Evolutionary conservation across 2,797 vertebrate species (phyloP).

Genomic region (Spea hammondii): DNA sequence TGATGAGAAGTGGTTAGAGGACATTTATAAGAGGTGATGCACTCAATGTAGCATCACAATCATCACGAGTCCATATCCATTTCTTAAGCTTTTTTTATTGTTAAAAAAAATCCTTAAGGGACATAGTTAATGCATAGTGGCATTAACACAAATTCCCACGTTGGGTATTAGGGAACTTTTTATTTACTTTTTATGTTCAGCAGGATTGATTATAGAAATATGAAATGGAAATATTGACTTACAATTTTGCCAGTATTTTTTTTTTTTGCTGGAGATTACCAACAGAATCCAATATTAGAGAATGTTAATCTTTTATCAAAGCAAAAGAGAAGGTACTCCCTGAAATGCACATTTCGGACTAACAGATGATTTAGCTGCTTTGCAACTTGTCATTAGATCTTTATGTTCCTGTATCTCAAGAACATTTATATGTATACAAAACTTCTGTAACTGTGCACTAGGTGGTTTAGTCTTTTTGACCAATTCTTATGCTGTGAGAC

Average conservation of each 20-base stretch:
- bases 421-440: too few species aligned
- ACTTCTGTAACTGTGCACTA: too few species aligned
- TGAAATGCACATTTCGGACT: too few species aligned
- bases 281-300: constrained; percentile 2
- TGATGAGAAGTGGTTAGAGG: constrained; percentile 92
- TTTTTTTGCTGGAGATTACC: not conserved
- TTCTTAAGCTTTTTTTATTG: constrained; percentile 63
- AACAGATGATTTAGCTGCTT: too few species aligned
- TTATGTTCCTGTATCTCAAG: too few species aligned
- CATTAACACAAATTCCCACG: constrained; percentile 66
- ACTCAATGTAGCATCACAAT: constrained; percentile 51
- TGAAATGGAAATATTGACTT: not conserved
- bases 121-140: constrained; percentile 63
- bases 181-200: constrained; percentile 56
- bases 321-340: not conserved
- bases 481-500: too few species aligned
- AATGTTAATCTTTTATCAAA: not conserved
- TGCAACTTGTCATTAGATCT: too few species aligned
- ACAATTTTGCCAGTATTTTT: constrained; percentile 29
- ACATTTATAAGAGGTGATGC: constrained; percentile 81
- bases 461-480: too few species aligned
- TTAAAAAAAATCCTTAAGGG: constrained; percentile 62
- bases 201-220: constrained; percentile 26
- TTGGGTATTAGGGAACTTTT: constrained; percentile 61
- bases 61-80: constrained; percentile 51